Evolutionary conservation across 2,113 vertebrate genomes (phyloP).

Genomic region (Myanophis thanlyinensis): DNA sequence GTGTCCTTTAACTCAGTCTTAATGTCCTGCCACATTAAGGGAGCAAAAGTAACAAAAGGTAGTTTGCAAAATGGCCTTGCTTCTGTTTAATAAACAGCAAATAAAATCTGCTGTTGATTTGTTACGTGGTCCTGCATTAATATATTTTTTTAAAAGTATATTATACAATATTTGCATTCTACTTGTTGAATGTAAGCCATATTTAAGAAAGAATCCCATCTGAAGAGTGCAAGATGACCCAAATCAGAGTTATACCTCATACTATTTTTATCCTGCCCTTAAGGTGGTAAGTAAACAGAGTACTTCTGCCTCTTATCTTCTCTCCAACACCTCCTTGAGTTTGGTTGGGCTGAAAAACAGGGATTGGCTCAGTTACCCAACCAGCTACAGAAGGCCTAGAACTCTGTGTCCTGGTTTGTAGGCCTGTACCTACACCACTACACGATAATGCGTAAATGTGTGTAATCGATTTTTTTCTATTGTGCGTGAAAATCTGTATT

Average conservation of each 20-base stretch:
- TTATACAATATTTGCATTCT: neutral
- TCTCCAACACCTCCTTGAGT: neutral
- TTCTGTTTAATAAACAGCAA: neutral
- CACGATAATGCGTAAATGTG: neutral
- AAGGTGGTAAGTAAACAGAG: neutral
- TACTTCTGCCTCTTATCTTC: neutral
- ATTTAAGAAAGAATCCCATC: neutral
- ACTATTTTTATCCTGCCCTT: neutral
- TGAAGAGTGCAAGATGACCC: neutral
- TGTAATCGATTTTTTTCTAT: neutral
- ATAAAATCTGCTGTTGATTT: neutral
- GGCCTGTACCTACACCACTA: neutral
- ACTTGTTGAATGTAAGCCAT: neutral
- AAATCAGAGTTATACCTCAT: neutral
- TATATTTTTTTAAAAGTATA: neutral
- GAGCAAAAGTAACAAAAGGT: neutral
- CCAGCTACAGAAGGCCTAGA: neutral
- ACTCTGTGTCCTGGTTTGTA: neutral
- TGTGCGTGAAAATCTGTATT: neutral
- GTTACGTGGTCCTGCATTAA: neutral
- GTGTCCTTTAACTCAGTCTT: neutral
- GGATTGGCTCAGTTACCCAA: neutral
- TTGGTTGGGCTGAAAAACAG: neutral
- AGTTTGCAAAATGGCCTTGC: neutral
- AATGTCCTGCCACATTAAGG: neutral